Base-by-base conservation (phyloP, 1,140 invertebrate genomes). In the Zaprionus africanus region DNA sequence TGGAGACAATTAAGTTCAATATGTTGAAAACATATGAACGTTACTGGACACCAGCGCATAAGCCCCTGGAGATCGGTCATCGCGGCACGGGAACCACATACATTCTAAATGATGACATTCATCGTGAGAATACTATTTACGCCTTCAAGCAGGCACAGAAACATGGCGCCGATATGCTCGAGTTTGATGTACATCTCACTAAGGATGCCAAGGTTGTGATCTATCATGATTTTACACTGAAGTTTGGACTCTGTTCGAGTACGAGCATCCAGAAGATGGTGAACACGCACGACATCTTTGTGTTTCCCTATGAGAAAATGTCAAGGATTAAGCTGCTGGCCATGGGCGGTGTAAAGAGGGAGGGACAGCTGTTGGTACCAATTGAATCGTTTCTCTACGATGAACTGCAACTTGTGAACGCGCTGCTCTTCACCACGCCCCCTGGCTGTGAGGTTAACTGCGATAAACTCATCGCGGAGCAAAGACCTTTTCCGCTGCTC, bases 401-500 rank as follows among this genome's bases (percentile, higher is more conserved):
- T 0, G 76, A 82, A 28, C 58, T 82, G 22, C 26, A 7, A 5
- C 24, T 69, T 12, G 74, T 31, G 1, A 56, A 22, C 0, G 67
- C 56, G 0, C 36, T 88, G 22, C 63, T 68, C 0, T 84, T 60
- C 9, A 24, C 60, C 0, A 31, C 53, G 57, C 34, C 19, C n/a
- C 31, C 71, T 2, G 66, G 53, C 3, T 73, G 69, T 17, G 57
- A 95, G 96, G 77, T 96, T 98, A 53, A 54, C 19, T 77, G 94
- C 77, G 95, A 95, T 84, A 94, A 96, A 78, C 95, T 96, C 83
- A 86, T 96, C 46, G 95, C 96, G 78, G 97, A 98, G 77, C 97
- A 98, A 93, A 96, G 97, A 80, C 98, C 98, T 2, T 99, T 99
- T 90, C 98, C 98, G 6, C 97, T 97, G 3, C 93, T 99, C 7